phyloP scores from a whole-genome alignment of 2,888 invertebrate genomes.

The Thymelicus sylvestris region DNA sequence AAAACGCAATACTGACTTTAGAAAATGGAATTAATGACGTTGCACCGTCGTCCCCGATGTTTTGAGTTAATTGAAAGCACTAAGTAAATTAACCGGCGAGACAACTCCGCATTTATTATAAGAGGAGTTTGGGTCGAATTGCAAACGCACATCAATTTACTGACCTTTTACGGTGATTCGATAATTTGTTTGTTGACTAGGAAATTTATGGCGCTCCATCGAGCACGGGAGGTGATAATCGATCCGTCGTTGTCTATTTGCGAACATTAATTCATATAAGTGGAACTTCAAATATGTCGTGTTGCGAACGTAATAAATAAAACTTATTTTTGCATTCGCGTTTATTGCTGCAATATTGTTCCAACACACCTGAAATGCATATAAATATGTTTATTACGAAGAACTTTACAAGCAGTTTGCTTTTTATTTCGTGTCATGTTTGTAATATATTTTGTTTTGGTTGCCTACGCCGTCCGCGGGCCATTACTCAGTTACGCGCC shows the following conservation, averaged over 20 bases:
- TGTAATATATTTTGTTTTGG: background rate
- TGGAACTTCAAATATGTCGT: conserved; percentile 16
- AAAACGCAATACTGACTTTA: conserved; percentile 43
- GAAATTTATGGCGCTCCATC: conserved; percentile 37
- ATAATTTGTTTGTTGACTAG: conserved; percentile 42
- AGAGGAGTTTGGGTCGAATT: conserved; percentile 46
- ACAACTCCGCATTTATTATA: conserved; percentile 40
- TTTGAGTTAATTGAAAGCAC: conserved; percentile 53
- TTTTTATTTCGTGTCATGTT: conserved; percentile 2
- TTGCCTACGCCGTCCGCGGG: background rate
- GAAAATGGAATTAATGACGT: conserved; percentile 53
- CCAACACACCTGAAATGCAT: background rate
- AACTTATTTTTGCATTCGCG: background rate
- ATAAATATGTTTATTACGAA: background rate
- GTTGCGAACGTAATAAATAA: conserved; percentile 7
- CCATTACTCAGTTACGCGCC: background rate
- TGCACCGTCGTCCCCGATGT: conserved; percentile 48
- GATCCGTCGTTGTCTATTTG: conserved; percentile 29
- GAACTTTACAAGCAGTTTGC: background rate
- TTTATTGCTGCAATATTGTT: conserved; percentile 4
- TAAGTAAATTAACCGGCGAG: conserved; percentile 45
- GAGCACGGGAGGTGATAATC: conserved; percentile 17
- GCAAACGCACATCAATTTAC: conserved; percentile 46
- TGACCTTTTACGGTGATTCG: conserved; percentile 43
- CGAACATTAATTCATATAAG: conserved; percentile 25